A percentile compares a stretch with the other conserved stretches of the same genome.
phyloP scores from a whole-genome alignment of 2,888 invertebrate species.

The Nomada fabriciana region DNA sequence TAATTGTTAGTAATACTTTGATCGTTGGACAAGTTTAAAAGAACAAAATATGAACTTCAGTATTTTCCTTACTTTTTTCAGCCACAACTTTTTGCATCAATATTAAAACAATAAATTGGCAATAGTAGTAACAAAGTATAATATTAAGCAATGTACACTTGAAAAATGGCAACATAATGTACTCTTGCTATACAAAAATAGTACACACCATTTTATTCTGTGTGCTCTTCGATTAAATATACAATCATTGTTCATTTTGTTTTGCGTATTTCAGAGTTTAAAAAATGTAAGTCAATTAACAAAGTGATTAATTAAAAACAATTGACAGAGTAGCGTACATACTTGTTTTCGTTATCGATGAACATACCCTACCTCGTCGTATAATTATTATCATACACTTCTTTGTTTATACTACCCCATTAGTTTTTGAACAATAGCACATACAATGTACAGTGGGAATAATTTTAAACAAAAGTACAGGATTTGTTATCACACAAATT shows the following conservation, averaged over 20 bases:
- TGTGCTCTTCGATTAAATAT: slow-evolving; percentile 14
- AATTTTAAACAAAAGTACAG: slow-evolving; percentile 26
- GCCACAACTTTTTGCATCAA: not conserved
- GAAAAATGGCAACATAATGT: slow-evolving; percentile 15
- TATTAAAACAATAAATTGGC: slow-evolving; percentile 1
- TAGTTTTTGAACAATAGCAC: slow-evolving; percentile 15
- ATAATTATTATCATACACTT: slow-evolving; percentile 39
- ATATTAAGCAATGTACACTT: slow-evolving; percentile 6
- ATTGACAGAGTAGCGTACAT: slow-evolving; percentile 42
- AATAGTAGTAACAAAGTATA: slow-evolving; percentile 11
- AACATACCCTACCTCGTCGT: slow-evolving; percentile 24
- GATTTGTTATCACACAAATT: slow-evolving; percentile 45
- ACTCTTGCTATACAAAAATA: slow-evolving; percentile 45
- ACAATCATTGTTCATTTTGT: slow-evolving; percentile 18
- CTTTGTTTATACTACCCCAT: slow-evolving; percentile 39
- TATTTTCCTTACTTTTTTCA: not conserved
- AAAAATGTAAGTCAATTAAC: slow-evolving; percentile 37
- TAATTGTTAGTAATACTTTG: slow-evolving; percentile 5
- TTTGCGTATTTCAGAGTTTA: slow-evolving; percentile 24
- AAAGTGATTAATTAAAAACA: slow-evolving; percentile 24
- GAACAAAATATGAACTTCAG: slow-evolving; percentile 1
- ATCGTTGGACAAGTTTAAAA: slow-evolving; percentile 5
- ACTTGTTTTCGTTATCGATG: slow-evolving; percentile 29
- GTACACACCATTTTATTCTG: slow-evolving; percentile 33
- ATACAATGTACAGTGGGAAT: slow-evolving; percentile 31